Base-by-base conservation (phyloP, 2,113 vertebrate species). In the Desmodus rotundus region DNA sequence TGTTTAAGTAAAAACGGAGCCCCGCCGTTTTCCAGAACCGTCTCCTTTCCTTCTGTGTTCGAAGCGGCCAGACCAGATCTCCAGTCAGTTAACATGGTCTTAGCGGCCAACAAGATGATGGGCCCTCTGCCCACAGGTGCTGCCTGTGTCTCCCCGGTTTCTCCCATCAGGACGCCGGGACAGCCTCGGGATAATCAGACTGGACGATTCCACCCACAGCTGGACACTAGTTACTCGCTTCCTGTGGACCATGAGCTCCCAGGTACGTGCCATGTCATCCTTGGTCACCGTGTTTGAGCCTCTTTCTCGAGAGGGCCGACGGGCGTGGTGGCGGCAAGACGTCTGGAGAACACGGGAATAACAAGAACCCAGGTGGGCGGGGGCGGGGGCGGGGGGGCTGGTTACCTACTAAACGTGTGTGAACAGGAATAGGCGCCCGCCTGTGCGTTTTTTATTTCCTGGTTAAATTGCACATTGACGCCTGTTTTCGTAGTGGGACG, bases 241-340 rank as follows among this genome's bases (percentile, higher is more conserved):
- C 95, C 93, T 26, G 5, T 81, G 89, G 87, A 96, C 81, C 17
- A 10, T 50, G 73, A 87, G 72, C 95, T 96, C 89, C 91, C 91
- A 93, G 52, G 77, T 67, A 74, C 0, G 81, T 73, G 91, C 41
- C 26, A 43, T 12, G 47, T 91, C 78, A 91, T 20, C 63, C 76
- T 45, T 91, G 45, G 41, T 93, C 73, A 58, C 0, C 1, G 68
- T 87, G 68, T n/a, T 87, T 88, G 85, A 94, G 70, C 47, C 15
- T 80, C 80, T 90, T 54, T 91, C 72, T 86, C 96, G 38, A 17
- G 95, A 95, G 82, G 68, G 58, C 33, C 94, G 96, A 85, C 72
- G 96, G 80, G 87, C 97, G 70, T 76, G 93, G 63, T 85, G 70
- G 93, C 4, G 24, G 1, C 38, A 90, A 95, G 56, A 38, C 89